These are phyloP conservation scores for Tanypteryx hageni DNA, from an alignment of 2,888 invertebrate genomes.

Conservation along the genomic window DNA sequence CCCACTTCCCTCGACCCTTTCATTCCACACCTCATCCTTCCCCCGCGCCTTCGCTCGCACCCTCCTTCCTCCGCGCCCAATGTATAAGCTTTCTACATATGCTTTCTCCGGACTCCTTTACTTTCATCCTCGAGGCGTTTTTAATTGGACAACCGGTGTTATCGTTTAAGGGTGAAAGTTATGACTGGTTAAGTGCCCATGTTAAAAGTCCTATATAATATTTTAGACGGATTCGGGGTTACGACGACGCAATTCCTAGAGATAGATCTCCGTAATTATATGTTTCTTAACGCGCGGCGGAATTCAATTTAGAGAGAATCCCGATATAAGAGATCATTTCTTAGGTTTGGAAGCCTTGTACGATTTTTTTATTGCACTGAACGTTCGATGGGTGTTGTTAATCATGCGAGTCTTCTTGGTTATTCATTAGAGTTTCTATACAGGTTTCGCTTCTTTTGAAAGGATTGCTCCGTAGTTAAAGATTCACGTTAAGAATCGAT, in stretches of 20 bases:
- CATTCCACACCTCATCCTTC: slow-evolving; percentile 3
- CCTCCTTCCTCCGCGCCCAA: not conserved
- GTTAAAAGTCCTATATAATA: not conserved
- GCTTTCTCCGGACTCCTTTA: slow-evolving; percentile 49
- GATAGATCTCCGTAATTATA: not conserved
- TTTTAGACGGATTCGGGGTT: not conserved
- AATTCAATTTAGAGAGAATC: not conserved
- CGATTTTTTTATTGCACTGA: not conserved
- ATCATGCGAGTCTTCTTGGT: not conserved
- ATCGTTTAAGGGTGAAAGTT: slow-evolving; percentile 46
- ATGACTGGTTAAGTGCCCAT: slow-evolving; percentile 16
- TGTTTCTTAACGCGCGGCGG: not conserved
- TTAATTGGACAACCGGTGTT: slow-evolving; percentile 51
- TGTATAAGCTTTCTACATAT: slow-evolving; percentile 51
- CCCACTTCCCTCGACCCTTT: not conserved
- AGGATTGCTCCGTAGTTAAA: too few relatives aligned
- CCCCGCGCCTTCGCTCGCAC: not conserved
- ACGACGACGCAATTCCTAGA: not conserved
- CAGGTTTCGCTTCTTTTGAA: not conserved
- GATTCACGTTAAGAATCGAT: too few relatives aligned
- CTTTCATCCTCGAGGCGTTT: slow-evolving; percentile 45
- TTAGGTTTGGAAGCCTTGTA: not conserved
- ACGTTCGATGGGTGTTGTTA: not conserved
- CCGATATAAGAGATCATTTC: not conserved
- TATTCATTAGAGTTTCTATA: not conserved